Base-by-base conservation (phyloP, 2,113 vertebrate genomes). In the Mystacornis crossleyi region DNA sequence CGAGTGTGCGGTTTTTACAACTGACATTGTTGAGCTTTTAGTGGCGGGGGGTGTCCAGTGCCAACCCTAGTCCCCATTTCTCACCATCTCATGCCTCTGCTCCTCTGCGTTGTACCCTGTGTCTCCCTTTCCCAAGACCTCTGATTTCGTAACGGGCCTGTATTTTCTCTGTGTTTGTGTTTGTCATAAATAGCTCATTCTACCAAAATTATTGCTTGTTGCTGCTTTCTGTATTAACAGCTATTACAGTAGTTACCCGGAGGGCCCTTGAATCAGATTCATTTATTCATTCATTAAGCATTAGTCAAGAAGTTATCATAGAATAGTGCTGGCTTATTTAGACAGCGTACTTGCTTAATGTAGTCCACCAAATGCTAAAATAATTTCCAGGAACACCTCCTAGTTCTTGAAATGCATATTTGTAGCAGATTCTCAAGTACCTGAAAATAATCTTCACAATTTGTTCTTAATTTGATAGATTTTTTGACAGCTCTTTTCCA, bases 101-200 rank as follows among this genome's bases (percentile, higher is more conserved):
- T 93, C 10, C 15, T 58, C 38, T n/a, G 3, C 1, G 0, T 6
- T 11, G 1, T 50, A 47, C n/a, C 7, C 12, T 18, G 2, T 31
- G 58, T 64, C 23, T 38, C 26, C 33, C 29, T 20, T 81, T 64
- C 89, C 80, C 58, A 55, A 60, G 14, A 81, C 2, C 12, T 77
- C 34, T 86, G 29, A 23, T 55, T 66, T 43, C 16, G 2, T 43
- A 61, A n/a, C 8, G 53, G 72, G 7, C 10, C 34, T 45, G 0
- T 69, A 8, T 79, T 88, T 55, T 40, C 31, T 48, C 11, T 48
- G 20, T 33, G 29, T 20, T 54, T 77, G 11, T 50, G 11, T n/a
- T 51, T 73, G 14, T n/a, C 36, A 55, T 28, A 66, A 86, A 26
- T 45, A 48, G 18, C 8, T 57, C 40, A 11, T 74, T 58, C 38